Conservation (phyloP, 2,888 invertebrate genomes). For the Busseola fusca region DNA sequence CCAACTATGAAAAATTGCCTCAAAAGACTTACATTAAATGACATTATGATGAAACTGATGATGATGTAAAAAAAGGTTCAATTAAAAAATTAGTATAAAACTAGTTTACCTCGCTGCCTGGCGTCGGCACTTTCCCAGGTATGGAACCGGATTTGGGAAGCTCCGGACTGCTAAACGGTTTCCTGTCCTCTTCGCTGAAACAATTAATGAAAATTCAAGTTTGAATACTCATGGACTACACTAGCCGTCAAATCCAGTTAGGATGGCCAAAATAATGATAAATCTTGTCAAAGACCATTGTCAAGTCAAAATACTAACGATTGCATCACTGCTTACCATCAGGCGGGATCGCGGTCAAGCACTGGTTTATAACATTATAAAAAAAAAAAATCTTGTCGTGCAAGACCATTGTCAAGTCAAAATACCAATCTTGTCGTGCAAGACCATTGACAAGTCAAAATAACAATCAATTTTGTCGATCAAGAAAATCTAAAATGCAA, state of each 20-base stretch:
- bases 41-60: constrained; percentile 10
- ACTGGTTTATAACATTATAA: too few relatives aligned
- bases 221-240: not conserved
- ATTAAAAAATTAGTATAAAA: constrained; percentile 52
- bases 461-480: too few relatives aligned
- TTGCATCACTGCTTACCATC: too few relatives aligned
- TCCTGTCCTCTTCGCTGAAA: constrained; percentile 79
- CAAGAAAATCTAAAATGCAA: too few relatives aligned
- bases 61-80: constrained; percentile 9
- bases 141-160: constrained; percentile 73
- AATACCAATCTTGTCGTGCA: too few relatives aligned
- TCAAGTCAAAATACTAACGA: too few relatives aligned
- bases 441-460: too few relatives aligned
- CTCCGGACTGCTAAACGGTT: constrained; percentile 84
- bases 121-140: constrained; percentile 75
- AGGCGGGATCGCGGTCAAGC: too few relatives aligned
- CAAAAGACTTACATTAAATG: constrained; percentile 16
- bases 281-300: too few relatives aligned
- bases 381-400: too few relatives aligned
- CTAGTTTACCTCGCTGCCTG: constrained; percentile 76
- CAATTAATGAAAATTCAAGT: not conserved
- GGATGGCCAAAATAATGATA: not conserved
- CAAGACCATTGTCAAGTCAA: too few relatives aligned
- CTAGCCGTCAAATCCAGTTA: not conserved
- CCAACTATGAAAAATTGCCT: not conserved